Percentiles rank a stretch among this genome's conserved stretches.
phyloP scores from a whole-genome alignment of 2,888 invertebrate species.

The Mongoloraphidia duomilia region DNA sequence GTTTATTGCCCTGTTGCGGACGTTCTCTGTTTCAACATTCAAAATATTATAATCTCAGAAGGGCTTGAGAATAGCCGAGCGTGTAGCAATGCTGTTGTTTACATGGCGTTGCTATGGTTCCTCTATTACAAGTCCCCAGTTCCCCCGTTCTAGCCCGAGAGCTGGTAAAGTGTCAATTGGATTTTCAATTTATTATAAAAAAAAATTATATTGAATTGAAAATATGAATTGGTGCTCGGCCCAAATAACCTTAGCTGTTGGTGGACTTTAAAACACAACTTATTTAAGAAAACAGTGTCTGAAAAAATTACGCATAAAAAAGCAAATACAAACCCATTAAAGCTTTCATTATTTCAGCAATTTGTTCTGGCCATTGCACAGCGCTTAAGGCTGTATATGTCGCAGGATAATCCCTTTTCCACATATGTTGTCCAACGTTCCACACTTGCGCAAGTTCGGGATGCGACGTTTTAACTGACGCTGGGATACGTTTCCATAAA shows the following conservation, averaged over 20 bases:
- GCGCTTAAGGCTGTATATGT: slow-evolving; percentile 61
- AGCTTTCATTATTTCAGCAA: slow-evolving; percentile 65
- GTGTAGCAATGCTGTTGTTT: no score
- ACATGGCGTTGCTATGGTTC: no score
- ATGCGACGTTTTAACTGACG: slow-evolving; percentile 49
- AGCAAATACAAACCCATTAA: slow-evolving; percentile 48
- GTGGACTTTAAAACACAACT: no score
- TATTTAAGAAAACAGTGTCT: background rate
- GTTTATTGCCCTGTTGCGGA: slow-evolving; percentile 58
- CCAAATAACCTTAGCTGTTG: no score
- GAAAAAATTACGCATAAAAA: background rate
- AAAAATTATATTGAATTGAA: no score
- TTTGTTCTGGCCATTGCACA: slow-evolving; percentile 67
- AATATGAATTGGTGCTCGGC: no score
- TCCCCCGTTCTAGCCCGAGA: no score
- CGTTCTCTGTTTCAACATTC: slow-evolving; percentile 44
- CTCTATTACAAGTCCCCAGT: no score
- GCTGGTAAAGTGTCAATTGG: no score
- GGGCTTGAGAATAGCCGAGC: no score
- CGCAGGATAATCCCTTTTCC: slow-evolving; percentile 69
- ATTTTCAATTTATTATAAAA: no score
- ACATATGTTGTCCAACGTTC: slow-evolving; percentile 70
- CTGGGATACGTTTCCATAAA: slow-evolving; percentile 85
- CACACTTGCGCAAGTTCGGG: slow-evolving; percentile 66
- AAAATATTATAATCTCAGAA: background rate